These are phyloP conservation scores for Endotricha flammealis DNA, from an alignment of 2,888 invertebrate species.

Conservation along the genomic window DNA sequence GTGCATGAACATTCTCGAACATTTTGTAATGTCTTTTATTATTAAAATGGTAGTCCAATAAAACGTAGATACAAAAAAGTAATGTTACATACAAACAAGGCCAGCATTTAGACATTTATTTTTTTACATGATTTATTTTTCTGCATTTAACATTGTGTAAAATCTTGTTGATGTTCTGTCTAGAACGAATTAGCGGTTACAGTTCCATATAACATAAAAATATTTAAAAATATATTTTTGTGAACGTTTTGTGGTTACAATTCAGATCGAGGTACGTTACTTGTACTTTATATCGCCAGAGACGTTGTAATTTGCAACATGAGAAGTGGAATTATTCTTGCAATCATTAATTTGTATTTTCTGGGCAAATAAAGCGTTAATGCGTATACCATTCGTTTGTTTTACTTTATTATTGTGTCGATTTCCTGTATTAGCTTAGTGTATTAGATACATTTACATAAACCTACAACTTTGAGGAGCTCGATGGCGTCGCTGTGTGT, in stretches of 20 bases:
- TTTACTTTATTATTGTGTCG: conserved; percentile 29
- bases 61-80: neutral
- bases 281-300: conserved; percentile 35
- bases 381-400: conserved; percentile 49
- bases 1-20: no score
- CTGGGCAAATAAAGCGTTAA: conserved; percentile 76
- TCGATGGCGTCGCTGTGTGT: no score
- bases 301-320: conserved; percentile 47
- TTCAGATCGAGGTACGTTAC: conserved; percentile 29
- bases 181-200: conserved; percentile 48
- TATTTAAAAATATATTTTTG: conserved; percentile 69
- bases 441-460: no score
- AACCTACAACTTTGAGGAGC: no score
- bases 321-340: conserved; percentile 63
- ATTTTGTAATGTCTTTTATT: neutral
- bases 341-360: conserved; percentile 74
- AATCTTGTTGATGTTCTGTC: conserved; percentile 23
- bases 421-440: no score
- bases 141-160: conserved; percentile 20
- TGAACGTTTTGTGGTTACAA: conserved; percentile 62
- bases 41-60: neutral
- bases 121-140: conserved; percentile 14
- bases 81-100: neutral
- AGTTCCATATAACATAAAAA: conserved; percentile 58
- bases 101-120: conserved; percentile 17